Evolutionary conservation across 1,140 invertebrate genomes (phyloP), one percentile per base, ranked within the genome.

Genomic region (Eriosoma lanigerum): DNA sequence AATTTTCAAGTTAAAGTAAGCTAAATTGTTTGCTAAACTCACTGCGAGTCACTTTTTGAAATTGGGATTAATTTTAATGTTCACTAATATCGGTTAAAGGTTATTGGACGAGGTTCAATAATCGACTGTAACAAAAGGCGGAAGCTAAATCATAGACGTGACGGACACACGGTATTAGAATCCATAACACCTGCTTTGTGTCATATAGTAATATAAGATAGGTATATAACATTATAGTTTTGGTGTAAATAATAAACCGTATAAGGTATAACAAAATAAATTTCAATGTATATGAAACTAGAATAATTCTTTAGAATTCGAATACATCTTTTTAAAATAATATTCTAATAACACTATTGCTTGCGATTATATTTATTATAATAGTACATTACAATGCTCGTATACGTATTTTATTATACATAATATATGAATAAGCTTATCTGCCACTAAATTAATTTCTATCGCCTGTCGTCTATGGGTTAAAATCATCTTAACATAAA

Each of bases 101-200:
- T 76, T 76, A 76, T 58, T 58, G 73, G 29, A 76, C 73, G 52
- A n/a, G 73, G 73, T 76, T 76, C 73, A 76, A 56, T 76, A 76
- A 76, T 76, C 73, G 73, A 58, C 58, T 5, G 54, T 56, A 76
- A 76, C 73, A 76, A 76, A 76, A 58, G 73, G 73, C 73, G 73
- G 73, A 76, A 76, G 73, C 9, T 38, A 58, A 60, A 56, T 76
- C 29, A 58, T 10, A 76, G n/a, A 76, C 73, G 73, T 76, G 73
- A 76, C 73, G 73, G 73, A 76, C 54, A 56, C 73, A 76, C 73
- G 73, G 52, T 76, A 56, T 24, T 44, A 32, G 73, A 76, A 76
- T 76, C 38, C 73, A 56, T 76, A 76, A 76, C 73, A 76, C 73
- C 72, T 75, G 72, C 32, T 5, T 52, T 15, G 12, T 13, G 15